phyloP scores from a whole-genome alignment of 2,113 vertebrate genomes.

The Nycticebus coucang region DNA sequence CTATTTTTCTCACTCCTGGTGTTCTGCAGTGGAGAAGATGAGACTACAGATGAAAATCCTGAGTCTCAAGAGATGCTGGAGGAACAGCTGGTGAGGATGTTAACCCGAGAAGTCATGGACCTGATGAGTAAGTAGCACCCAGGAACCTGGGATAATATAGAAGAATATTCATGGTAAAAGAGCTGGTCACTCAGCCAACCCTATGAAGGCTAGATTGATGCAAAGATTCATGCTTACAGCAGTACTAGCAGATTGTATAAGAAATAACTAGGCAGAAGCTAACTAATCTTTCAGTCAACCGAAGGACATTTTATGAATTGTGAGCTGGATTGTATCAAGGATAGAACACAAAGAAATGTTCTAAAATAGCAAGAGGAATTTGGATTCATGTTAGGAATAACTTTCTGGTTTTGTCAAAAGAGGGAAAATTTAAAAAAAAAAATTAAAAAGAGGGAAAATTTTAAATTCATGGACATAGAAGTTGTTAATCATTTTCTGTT shows the following conservation, averaged over 20 bases:
- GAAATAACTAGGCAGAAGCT: not conserved
- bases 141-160: not conserved
- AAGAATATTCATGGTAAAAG: not conserved
- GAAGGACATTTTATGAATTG: not conserved
- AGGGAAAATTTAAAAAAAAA: not conserved
- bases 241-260: not conserved
- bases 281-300: not conserved
- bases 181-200: not conserved
- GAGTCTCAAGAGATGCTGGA: constrained; percentile 98
- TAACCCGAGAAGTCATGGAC: constrained; percentile 97
- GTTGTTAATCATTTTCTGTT: not conserved
- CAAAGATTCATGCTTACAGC: not conserved
- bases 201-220: not conserved
- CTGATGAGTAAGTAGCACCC: constrained; percentile 91
- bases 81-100: constrained; percentile 93
- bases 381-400: not conserved
- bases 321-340: not conserved
- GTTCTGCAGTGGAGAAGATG: constrained; percentile 86
- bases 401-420: constrained; percentile 7
- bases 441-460: not conserved
- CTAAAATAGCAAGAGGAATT: constrained; percentile 15
- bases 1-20: too few relatives aligned
- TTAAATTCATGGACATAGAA: not conserved
- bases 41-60: constrained; percentile 90
- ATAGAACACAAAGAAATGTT: not conserved